Evolutionary conservation across 2,888 invertebrate species (phyloP), one percentile per base, ranked within the genome.

Genomic region (Apotomis betuletana): DNA sequence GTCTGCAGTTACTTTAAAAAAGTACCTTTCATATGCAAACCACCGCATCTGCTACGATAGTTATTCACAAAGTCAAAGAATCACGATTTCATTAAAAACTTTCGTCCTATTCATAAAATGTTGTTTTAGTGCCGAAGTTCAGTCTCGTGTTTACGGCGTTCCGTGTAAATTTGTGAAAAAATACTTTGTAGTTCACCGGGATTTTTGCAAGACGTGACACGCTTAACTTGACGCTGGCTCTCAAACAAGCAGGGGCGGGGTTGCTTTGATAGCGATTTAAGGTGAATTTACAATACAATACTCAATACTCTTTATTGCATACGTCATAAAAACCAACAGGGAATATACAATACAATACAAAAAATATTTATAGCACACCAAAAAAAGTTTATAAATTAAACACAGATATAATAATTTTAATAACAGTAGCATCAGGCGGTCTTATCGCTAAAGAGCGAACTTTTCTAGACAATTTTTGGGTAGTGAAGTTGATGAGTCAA

Each of bases 71-170:
- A 49, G 8, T 44, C 52, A 27, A 55, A 13, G 13, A 27, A 44
- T 55, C n/a, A 13, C 63, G 15, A 63, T 71, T 71, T 71, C 67
- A 67, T 71, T 67, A 67, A 67, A 70, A 67, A 71, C 57, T 71
- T 71, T 54, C 36, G 41, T 54, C 59, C 46, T 61, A 52, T 64
- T 64, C 71, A 71, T 71, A 67, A 71, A 70, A 67, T 62, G 61
- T 71, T 44, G 62, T 57, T 67, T 71, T 67, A 67, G 71, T 44
- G 61, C 27, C 0, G 49, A 67, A 71, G 54, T 71, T 71, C 36
- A 49, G 67, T 61, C 67, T 27, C 70, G 49, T 62, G 57, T 71
- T 67, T 49, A 69, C 69, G 58, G 61, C 10, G 38, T 12, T 62
- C 55, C 63, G 70, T 67, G 65, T 15, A 49, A 61, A 71, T 61